phyloP scores from a whole-genome alignment of 2,797 vertebrate species.

The Limnodromus scolopaceus region DNA sequence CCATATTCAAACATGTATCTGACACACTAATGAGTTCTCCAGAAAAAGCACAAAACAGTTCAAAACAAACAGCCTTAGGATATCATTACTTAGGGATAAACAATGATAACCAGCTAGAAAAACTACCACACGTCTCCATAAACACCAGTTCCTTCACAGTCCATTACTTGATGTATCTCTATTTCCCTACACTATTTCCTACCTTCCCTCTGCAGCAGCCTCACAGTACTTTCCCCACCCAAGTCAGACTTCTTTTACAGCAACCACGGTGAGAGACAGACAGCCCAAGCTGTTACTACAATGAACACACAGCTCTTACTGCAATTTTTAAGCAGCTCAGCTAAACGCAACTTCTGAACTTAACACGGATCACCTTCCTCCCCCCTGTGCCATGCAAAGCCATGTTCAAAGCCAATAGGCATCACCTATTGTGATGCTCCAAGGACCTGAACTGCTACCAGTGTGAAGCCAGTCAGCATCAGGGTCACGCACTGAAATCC shows the following conservation, averaged over 20 bases:
- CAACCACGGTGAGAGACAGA: neutral
- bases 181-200: neutral
- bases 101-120: neutral
- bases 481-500: neutral
- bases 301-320: neutral
- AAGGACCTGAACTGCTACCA: neutral
- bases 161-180: neutral
- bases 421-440: neutral
- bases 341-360: neutral
- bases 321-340: rapidly evolving
- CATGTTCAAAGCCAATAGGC: neutral
- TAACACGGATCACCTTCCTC: neutral
- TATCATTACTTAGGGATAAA: neutral
- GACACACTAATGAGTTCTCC: neutral
- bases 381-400: neutral
- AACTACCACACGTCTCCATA: neutral
- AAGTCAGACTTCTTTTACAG: neutral
- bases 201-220: neutral
- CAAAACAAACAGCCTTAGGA: slow-evolving; percentile 1
- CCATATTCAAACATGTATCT: neutral
- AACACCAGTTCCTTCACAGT: neutral
- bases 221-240: neutral
- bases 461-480: neutral
- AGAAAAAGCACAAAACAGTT: neutral
- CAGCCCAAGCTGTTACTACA: neutral